phyloP scores from a whole-genome alignment of 1,140 invertebrate species.

The Aphaenogaster ashmeadi region DNA sequence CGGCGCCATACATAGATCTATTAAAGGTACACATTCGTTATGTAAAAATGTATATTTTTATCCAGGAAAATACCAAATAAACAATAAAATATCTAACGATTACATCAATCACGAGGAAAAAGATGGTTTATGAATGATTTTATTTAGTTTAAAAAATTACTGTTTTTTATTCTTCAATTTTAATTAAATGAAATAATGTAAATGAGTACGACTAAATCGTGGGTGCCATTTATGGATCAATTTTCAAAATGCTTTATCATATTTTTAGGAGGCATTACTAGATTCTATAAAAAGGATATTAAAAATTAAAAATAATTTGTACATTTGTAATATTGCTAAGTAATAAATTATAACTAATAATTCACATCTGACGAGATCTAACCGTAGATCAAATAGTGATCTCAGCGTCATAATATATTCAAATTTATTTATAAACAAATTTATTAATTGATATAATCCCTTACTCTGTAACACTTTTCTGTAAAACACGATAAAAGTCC shows the following conservation, averaged over 20 bases:
- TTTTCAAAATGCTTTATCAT: background rate
- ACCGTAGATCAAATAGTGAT: background rate
- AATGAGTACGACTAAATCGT: background rate
- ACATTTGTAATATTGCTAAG: background rate
- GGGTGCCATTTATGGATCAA: background rate
- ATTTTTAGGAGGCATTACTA: no score
- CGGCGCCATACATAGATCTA: background rate
- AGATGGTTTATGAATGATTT: background rate
- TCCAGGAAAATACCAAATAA: background rate
- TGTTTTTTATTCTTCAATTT: background rate
- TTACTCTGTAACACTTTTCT: background rate
- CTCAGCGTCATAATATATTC: background rate
- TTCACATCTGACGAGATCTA: background rate
- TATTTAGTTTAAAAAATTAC: background rate
- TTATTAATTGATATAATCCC: background rate
- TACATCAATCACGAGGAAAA: background rate
- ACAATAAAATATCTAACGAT: background rate
- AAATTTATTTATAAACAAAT: background rate
- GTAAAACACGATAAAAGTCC: background rate
- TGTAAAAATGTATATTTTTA: constrained; percentile 16
- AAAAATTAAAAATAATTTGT: constrained; percentile 1
- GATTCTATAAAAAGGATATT: background rate
- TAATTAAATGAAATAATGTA: constrained; percentile 13
- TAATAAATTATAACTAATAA: background rate
- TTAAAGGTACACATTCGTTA: background rate